Evolutionary conservation across 2,797 vertebrate genomes (phyloP), one percentile per base, ranked within the genome.

Genomic region (Hippoglossus hippoglossus): DNA sequence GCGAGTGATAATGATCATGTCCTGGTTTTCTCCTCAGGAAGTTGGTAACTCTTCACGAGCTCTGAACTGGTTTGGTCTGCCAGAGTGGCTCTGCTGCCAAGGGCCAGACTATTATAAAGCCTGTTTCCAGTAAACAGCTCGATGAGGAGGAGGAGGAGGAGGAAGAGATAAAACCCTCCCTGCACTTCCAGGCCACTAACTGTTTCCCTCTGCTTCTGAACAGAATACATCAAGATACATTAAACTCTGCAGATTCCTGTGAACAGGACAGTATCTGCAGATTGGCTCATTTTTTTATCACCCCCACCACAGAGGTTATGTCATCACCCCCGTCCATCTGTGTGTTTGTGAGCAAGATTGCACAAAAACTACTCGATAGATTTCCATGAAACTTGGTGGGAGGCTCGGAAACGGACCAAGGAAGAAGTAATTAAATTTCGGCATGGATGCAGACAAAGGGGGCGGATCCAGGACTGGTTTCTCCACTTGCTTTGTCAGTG

Each of bases 81-180:
- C 81, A 83, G 81, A 86, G 79, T 77, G 51, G 3, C 36, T 74
- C 21, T 24, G 3, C 85, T 91, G 86, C 84, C 79, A 80, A 73
- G 36, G 67, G 86, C 87, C 89, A 85, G 81, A 61, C 77, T 73
- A 68, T 88, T 77, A 80, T 39, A 71, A 60, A 76, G 77, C 55
- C 70, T 15, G 31, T 77, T 91, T 91, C 85, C 85, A 86, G 92
- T 87, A 89, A 93, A 88, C 77, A 47, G 51, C 69, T 64, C 34
- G 12, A 76, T 73, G 68, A 65, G 58, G 69, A 79, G 77, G 69
- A 71, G 51, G 66, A 62, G 63, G 65, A 24, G 59, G 34, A 36
- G 34, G 61, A 70, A 61, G 70, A 87, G 81, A 86, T 81, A 82
- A 88, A 90, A 74, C 31, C 60, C 55, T 69, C 22, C 28, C 41